Percentiles rank a stretch among this genome's conserved stretches.
phyloP scores from a whole-genome alignment of 2,113 vertebrate genomes.

The Smithornis capensis region DNA sequence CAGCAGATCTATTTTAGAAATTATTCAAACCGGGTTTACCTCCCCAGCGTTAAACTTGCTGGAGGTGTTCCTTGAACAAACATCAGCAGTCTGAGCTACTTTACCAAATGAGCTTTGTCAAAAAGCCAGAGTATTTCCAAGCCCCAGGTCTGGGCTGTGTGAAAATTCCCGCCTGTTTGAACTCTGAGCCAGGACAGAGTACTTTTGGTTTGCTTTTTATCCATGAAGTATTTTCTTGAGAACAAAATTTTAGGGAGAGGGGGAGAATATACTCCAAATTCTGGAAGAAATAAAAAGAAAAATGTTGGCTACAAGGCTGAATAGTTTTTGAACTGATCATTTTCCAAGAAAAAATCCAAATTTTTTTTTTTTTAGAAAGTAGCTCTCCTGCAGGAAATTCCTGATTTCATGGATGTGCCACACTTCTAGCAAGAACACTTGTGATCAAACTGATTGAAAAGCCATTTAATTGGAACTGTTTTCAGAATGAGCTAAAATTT shows the following conservation, averaged over 20 bases:
- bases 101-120: not conserved
- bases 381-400: slow-evolving; percentile 41
- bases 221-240: slow-evolving; percentile 35
- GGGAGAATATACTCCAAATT: slow-evolving; percentile 3
- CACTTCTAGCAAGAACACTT: not conserved
- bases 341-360: slow-evolving; percentile 46
- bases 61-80: not conserved
- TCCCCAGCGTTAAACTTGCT: not conserved
- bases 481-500: slow-evolving; percentile 4
- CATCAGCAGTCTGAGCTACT: not conserved
- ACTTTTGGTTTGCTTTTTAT: slow-evolving; percentile 46
- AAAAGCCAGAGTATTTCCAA: slow-evolving; percentile 26
- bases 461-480: slow-evolving; percentile 20
- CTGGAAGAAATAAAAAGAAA: slow-evolving; percentile 60
- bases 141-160: slow-evolving; percentile 24
- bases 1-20: not conserved
- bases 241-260: slow-evolving; percentile 18
- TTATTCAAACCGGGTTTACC: not conserved
- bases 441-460: slow-evolving; percentile 45
- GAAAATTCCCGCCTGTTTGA: slow-evolving; percentile 35
- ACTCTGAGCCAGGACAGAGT: not conserved
- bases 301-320: not conserved
- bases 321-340: slow-evolving; percentile 30
- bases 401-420: not conserved
- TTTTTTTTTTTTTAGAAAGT: not conserved